These are phyloP conservation scores for Scaptomyza reducta DNA, from an alignment of 2,888 invertebrate species.

Conservation along the genomic window DNA sequence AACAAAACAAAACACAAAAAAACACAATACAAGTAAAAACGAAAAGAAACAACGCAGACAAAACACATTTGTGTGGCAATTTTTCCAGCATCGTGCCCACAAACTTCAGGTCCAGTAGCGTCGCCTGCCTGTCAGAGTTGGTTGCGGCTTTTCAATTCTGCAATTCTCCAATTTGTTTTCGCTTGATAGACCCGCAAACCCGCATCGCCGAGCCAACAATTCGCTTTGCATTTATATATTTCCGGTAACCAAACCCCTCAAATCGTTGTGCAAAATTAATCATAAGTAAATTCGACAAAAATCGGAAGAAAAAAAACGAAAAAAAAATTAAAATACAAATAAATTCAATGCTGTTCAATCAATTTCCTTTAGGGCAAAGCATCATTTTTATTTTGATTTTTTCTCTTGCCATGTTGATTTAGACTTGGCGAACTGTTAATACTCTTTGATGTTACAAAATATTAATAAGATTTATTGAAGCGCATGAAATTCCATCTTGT, in stretches of 20 bases:
- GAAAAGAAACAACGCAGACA: slow-evolving; percentile 24
- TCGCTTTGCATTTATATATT: slow-evolving; percentile 31
- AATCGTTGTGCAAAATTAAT: slow-evolving; percentile 44
- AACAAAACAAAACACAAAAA: not conserved
- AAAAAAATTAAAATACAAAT: not conserved
- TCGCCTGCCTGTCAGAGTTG: slow-evolving; percentile 19
- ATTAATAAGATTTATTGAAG: too few species aligned
- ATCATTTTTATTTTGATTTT: slow-evolving; percentile 37
- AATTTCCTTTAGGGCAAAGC: slow-evolving; percentile 44
- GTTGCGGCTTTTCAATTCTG: slow-evolving; percentile 16
- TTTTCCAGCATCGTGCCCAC: slow-evolving; percentile 2
- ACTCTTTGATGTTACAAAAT: not conserved
- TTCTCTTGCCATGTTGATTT: not conserved
- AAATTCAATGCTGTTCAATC: slow-evolving; percentile 42
- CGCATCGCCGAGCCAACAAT: slow-evolving; percentile 20
- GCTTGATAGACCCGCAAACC: slow-evolving; percentile 17
- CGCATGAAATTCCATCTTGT: too few species aligned
- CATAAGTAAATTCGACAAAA: slow-evolving; percentile 29
- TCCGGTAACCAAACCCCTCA: not conserved
- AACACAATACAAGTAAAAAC: not conserved
- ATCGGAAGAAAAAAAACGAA: not conserved
- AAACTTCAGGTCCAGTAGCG: slow-evolving; percentile 7
- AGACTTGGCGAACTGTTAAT: not conserved
- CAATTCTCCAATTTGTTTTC: slow-evolving; percentile 29
- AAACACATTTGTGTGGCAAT: slow-evolving; percentile 55